Conservation (phyloP, 1,140 invertebrate genomes). For the Lucilia cuprina region DNA sequence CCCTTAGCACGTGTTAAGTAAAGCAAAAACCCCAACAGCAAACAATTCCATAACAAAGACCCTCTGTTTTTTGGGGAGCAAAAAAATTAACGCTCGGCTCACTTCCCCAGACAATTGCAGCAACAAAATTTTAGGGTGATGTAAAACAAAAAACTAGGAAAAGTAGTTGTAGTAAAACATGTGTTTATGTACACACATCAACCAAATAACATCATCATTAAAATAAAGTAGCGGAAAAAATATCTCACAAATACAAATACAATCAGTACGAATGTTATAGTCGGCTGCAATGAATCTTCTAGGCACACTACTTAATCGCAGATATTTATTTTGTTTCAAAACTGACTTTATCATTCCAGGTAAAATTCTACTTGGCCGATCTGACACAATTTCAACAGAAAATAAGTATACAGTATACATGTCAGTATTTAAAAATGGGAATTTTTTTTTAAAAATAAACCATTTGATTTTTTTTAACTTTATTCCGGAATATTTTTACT, state of each 20-base stretch:
- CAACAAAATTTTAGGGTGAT: not conserved
- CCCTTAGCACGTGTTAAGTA: not conserved
- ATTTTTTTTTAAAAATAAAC: too few species aligned
- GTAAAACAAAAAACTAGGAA: not conserved
- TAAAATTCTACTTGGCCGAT: too few species aligned
- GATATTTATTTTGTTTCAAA: too few species aligned
- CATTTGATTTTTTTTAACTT: too few species aligned
- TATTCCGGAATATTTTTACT: too few species aligned
- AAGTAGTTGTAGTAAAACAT: not conserved
- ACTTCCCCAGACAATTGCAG: not conserved
- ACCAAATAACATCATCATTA: not conserved
- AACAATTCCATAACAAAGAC: not conserved
- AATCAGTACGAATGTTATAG: not conserved
- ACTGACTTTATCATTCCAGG: too few species aligned
- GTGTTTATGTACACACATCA: not conserved
- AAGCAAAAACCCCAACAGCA: not conserved
- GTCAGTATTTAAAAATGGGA: too few species aligned
- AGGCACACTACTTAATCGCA: too few species aligned
- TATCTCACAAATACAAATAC: not conserved
- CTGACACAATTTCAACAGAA: too few species aligned
- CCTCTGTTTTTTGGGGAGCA: not conserved
- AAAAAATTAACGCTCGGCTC: not conserved
- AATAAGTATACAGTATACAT: too few species aligned
- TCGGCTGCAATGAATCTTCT: too few species aligned
- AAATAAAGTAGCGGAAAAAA: not conserved